Evolutionary conservation across 2,113 vertebrate species (phyloP), one percentile per base, ranked within the genome.

Genomic region (Mormyrus iriodes): DNA sequence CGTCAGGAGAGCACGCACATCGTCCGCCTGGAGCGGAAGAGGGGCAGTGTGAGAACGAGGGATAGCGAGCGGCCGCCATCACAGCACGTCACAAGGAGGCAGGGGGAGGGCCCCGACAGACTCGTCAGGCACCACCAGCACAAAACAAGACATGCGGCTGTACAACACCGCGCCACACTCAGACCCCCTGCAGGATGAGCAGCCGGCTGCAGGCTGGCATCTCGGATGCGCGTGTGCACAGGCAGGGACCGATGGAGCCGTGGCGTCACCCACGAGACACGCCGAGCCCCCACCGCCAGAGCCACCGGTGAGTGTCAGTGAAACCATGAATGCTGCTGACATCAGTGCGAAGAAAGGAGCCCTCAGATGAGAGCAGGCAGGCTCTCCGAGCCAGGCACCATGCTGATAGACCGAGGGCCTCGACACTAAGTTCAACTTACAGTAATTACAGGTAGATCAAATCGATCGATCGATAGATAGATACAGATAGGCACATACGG

Each of bases 1-100:
- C 91, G 96, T 96, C 90, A 96, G 92, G 88, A 96, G 91, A 2
- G 96, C 96, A 0, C 96, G 90, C 90, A 96, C 96, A 90, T 96
- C 96, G n/a, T 96, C 96, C 21, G 96, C 95, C 96, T 96, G 88
- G 3, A 76, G 13, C 31, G 31, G 52, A 69, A 86, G 3, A 94
- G 0, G 96, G 35, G 95, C 89, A 97, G 93, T 86, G 94, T 95
- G 0, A 94, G 95, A 15, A 86, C 3, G 84, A 31, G 24, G 84
- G 7, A 31, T 0, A 3, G 42, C 9, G 39, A 24, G 42, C 1
- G 46, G 17, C 49, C 24, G 48, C 13, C 24, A 86, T 10, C 12
- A 3, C 10, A 52, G 49, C n/a, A 15, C 0, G 17, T 49, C 12
- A 27, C 49, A 2, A 39, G 73, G 17, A 21, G 73, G 35, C 15